Evolutionary conservation across 2,113 vertebrate species (phyloP).

Genomic region (Piprites chloris): DNA sequence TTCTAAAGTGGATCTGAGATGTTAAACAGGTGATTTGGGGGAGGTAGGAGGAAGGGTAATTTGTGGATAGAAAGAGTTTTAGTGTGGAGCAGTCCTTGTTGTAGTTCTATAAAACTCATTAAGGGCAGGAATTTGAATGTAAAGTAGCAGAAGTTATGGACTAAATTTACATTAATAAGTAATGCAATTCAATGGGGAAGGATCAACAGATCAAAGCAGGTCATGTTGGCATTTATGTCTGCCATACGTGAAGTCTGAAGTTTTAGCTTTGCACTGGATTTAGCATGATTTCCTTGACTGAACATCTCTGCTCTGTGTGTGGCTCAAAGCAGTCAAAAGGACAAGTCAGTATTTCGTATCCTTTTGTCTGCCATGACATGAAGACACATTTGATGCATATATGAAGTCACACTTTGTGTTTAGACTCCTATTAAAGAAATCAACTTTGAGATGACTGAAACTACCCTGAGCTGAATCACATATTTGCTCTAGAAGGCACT

Average conservation of each 20-base stretch:
- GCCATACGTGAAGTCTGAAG: background rate
- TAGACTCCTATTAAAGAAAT: background rate
- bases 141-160: background rate
- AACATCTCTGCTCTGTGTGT: background rate
- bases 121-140: background rate
- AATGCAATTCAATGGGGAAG: background rate
- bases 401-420: background rate
- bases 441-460: background rate
- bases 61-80: background rate
- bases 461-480: background rate
- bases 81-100: background rate
- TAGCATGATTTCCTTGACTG: background rate
- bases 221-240: background rate
- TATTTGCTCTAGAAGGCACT: background rate
- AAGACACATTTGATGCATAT: background rate
- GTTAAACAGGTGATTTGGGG: background rate
- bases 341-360: background rate
- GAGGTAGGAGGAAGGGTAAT: background rate
- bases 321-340: background rate
- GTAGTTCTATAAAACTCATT: background rate
- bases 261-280: background rate
- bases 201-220: background rate
- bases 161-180: background rate
- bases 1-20: background rate
- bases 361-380: rapidly evolving